A percentile compares a stretch with the other conserved stretches of the same genome.
These are phyloP conservation scores for Nilaparvata lugens DNA, from an alignment of 1,140 invertebrate genomes.

Conservation along the genomic window DNA sequence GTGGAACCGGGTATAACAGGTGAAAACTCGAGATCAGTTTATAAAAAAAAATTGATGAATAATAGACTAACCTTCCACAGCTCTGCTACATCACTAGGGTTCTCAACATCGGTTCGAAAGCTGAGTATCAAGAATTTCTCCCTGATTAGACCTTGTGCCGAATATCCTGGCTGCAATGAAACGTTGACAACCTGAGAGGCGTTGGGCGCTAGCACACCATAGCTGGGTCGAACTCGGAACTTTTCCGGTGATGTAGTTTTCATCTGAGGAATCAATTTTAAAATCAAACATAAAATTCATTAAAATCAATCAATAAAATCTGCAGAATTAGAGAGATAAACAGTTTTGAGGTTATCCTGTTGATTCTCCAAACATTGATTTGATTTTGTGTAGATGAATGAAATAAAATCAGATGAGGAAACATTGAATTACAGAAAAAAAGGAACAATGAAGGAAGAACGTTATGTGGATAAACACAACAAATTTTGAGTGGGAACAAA, in stretches of 20 bases:
- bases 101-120: slow-evolving; percentile 41
- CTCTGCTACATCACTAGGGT: slow-evolving; percentile 41
- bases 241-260: slow-evolving; percentile 80
- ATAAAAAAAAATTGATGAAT: neutral
- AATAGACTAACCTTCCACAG: slow-evolving; percentile 50
- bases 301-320: slow-evolving; percentile 5
- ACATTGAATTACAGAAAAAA: too few species aligned
- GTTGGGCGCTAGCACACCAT: slow-evolving; percentile 56
- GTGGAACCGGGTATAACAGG: too few species aligned
- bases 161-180: slow-evolving; percentile 43
- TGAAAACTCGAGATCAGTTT: too few species aligned
- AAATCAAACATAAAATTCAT: too few species aligned
- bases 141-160: slow-evolving; percentile 41
- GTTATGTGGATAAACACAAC: too few species aligned
- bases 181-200: slow-evolving; percentile 42
- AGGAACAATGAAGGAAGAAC: too few species aligned
- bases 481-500: too few species aligned
- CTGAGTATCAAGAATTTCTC: slow-evolving; percentile 65
- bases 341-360: too few species aligned
- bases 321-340: neutral
- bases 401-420: too few species aligned
- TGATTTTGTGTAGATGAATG: too few species aligned
- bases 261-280: slow-evolving; percentile 46
- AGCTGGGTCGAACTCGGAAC: slow-evolving; percentile 78
- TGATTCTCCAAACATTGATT: too few species aligned